phyloP scores from a whole-genome alignment of 2,888 invertebrate genomes.

The Anodontia alba region DNA sequence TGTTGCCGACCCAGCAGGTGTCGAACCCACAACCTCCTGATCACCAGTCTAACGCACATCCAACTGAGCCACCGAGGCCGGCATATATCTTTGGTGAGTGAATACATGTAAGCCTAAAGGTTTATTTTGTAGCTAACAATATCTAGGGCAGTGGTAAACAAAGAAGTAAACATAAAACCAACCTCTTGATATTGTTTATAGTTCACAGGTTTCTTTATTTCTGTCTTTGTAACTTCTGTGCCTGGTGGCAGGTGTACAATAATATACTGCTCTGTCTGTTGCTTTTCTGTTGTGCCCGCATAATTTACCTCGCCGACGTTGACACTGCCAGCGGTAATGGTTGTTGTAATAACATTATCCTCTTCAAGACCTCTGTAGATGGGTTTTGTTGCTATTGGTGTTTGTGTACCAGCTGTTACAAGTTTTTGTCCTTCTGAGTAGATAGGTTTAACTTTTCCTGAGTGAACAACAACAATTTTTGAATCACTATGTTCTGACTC shows the following conservation, averaged over 20 bases:
- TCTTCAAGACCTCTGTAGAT: neutral
- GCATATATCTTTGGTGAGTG: too few relatives aligned
- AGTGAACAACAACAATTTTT: neutral
- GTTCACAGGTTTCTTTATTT: slow-evolving; percentile 30
- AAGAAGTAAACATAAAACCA: too few relatives aligned
- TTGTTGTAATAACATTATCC: neutral
- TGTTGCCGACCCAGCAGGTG: too few relatives aligned
- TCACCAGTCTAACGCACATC: too few relatives aligned
- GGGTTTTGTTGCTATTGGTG: neutral
- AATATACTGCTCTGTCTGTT: slow-evolving; percentile 61
- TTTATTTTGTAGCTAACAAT: too few relatives aligned
- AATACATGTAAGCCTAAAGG: too few relatives aligned
- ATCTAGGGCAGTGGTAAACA: too few relatives aligned
- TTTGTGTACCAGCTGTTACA: neutral
- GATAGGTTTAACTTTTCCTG: neutral
- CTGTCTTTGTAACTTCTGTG: slow-evolving; percentile 61
- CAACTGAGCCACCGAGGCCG: too few relatives aligned
- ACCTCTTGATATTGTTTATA: slow-evolving; percentile 9
- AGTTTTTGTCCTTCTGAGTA: neutral
- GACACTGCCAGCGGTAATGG: neutral
- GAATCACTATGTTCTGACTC: neutral
- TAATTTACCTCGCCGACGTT: neutral
- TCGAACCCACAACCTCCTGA: too few relatives aligned
- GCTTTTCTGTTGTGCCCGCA: neutral
- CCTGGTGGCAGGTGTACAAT: slow-evolving; percentile 77